Evolutionary conservation across 1,140 invertebrate species (phyloP).

Genomic region (Sitodiplosis mosellana): DNA sequence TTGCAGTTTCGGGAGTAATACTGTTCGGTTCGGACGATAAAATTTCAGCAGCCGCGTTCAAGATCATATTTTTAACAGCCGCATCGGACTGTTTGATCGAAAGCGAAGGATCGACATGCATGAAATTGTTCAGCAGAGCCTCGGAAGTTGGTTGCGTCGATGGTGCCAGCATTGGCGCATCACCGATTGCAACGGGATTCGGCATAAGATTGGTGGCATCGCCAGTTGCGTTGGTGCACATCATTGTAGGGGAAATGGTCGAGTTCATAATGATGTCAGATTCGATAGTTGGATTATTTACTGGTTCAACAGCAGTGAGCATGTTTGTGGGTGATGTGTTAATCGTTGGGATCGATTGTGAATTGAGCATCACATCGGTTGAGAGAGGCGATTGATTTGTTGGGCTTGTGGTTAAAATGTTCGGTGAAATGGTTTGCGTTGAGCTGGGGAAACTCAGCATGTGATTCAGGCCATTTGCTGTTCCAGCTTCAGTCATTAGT

Average conservation of each 20-base stretch:
- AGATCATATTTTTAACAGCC: slow-evolving; percentile 43
- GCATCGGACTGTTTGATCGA: slow-evolving; percentile 12
- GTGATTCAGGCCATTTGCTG: neutral
- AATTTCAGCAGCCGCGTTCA: slow-evolving; percentile 42
- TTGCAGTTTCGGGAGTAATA: slow-evolving; percentile 28
- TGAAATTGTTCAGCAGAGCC: neutral
- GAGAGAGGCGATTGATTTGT: slow-evolving; percentile 16
- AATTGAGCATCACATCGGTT: slow-evolving; percentile 25
- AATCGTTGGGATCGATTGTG: slow-evolving; percentile 15
- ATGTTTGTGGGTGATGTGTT: slow-evolving; percentile 9
- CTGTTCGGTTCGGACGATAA: slow-evolving; percentile 33
- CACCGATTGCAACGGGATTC: slow-evolving; percentile 11
- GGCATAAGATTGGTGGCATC: slow-evolving; percentile 20
- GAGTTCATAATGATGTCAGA: slow-evolving; percentile 40
- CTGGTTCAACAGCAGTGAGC: slow-evolving; percentile 12
- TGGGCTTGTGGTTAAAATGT: slow-evolving; percentile 1
- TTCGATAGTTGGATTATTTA: slow-evolving; percentile 25
- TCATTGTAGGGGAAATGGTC: slow-evolving; percentile 35
- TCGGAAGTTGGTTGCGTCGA: neutral
- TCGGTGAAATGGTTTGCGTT: slow-evolving; percentile 12
- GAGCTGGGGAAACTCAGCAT: slow-evolving; percentile 3
- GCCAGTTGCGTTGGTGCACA: slow-evolving; percentile 20
- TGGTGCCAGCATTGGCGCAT: neutral
- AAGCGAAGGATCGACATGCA: slow-evolving; percentile 7
- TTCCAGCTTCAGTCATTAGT: neutral